Percentiles rank a stretch among this genome's conserved stretches.
Evolutionary conservation across 2,797 vertebrate genomes (phyloP).

Genomic region (Leptodactylus fallax): DNA sequence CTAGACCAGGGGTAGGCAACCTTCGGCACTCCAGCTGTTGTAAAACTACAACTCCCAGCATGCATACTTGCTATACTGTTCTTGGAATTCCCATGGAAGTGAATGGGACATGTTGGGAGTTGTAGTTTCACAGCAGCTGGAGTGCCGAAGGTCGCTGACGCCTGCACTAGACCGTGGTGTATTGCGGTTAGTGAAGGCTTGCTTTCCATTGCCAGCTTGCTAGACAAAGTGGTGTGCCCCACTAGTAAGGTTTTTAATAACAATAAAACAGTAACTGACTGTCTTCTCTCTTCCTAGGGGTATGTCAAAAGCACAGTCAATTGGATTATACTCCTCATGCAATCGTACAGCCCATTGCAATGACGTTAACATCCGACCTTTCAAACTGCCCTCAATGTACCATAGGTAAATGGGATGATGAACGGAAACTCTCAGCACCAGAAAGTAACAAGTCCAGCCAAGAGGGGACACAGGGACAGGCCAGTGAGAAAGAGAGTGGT

Average conservation of each 20-base stretch:
- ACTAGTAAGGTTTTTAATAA: not conserved
- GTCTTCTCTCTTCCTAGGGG: conserved; percentile 72
- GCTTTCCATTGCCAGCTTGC: not conserved
- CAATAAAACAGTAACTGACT: not conserved
- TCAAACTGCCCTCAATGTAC: conserved; percentile 84
- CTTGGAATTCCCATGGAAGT: no score
- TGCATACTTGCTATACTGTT: no score
- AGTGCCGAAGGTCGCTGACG: no score
- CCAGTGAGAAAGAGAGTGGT: conserved; percentile 64
- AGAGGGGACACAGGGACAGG: conserved; percentile 66
- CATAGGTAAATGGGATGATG: conserved; percentile 67
- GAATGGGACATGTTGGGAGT: no score
- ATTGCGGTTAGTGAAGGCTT: not conserved
- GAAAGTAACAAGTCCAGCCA: conserved; percentile 69
- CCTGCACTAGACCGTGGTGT: not conserved
- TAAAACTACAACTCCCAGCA: no score
- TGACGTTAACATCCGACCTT: conserved; percentile 81
- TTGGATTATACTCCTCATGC: conserved; percentile 76
- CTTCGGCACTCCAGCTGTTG: no score
- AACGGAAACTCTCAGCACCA: conserved; percentile 68
- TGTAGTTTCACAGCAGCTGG: no score
- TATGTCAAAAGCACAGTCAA: conserved; percentile 84
- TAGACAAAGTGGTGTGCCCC: not conserved
- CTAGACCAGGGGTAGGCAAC: no score
- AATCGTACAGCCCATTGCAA: conserved; percentile 81